Percentiles rank a stretch among this genome's conserved stretches.
Conservation (phyloP, 2,113 vertebrate genomes). For the Nycticorax nycticorax region DNA sequence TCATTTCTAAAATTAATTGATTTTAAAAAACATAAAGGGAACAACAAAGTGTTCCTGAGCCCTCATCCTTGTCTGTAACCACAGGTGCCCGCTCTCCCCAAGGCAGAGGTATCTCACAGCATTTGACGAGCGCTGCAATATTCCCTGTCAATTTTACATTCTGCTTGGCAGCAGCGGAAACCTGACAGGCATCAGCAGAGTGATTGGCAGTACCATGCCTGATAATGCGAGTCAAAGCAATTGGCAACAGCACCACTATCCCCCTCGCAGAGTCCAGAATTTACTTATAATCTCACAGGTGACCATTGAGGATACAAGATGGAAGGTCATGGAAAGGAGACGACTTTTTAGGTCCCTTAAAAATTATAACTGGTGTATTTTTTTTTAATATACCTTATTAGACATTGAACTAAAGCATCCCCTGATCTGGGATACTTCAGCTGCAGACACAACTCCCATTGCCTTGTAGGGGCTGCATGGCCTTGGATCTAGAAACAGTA, state of each 20-base stretch:
- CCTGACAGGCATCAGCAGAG: constrained; percentile 65
- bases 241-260: constrained; percentile 54
- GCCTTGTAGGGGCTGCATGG: accelerated
- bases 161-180: constrained; percentile 59
- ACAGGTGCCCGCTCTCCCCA: constrained; percentile 64
- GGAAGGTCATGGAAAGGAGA: constrained; percentile 27
- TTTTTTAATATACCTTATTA: neutral
- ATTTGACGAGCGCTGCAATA: constrained; percentile 23
- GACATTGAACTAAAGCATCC: neutral
- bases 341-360: neutral
- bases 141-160: constrained; percentile 72
- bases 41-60: constrained; percentile 35
- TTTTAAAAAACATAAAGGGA: neutral
- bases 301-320: constrained; percentile 56
- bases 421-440: neutral
- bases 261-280: constrained; percentile 55
- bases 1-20: neutral
- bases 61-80: constrained; percentile 52
- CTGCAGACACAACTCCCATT: neutral
- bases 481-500: neutral
- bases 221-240: constrained; percentile 66
- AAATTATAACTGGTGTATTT: neutral
- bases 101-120: constrained; percentile 62
- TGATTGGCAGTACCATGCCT: constrained; percentile 69
- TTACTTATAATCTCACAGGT: constrained; percentile 34